Percentiles rank a stretch among this genome's conserved stretches.
Conservation (phyloP, 2,888 invertebrate species). For the Xestia c-nigrum region DNA sequence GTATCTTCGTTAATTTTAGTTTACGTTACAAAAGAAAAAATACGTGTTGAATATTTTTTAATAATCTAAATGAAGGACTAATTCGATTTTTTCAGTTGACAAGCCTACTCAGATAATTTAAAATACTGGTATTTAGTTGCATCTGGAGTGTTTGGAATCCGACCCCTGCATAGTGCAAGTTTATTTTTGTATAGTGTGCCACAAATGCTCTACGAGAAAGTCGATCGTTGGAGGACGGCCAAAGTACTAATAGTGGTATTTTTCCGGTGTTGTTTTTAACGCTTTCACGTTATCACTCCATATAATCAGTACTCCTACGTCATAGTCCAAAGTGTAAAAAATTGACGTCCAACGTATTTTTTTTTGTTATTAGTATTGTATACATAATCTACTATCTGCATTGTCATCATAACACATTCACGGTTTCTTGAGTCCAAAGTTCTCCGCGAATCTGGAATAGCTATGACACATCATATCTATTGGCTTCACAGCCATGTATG, state of each 20-base stretch:
- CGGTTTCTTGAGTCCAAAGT: not conserved
- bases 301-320: not conserved
- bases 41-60: too few species aligned
- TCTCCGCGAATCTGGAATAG: not conserved
- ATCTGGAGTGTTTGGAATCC: not conserved
- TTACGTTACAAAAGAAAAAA: too few species aligned
- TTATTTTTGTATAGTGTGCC: not conserved
- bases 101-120: too few species aligned
- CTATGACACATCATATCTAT: conserved; percentile 1
- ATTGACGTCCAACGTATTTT: not conserved
- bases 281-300: not conserved
- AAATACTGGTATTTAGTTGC: not conserved
- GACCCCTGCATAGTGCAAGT: not conserved
- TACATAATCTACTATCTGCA: not conserved
- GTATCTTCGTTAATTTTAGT: too few species aligned
- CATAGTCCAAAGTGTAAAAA: not conserved
- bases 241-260: conserved; percentile 12
- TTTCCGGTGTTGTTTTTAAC: not conserved
- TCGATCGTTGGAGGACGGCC: conserved; percentile 30
- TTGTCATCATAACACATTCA: conserved; percentile 7
- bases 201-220: not conserved
- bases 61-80: too few species aligned
- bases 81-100: too few species aligned
- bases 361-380: not conserved
- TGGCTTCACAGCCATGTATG: not conserved